phyloP scores from a whole-genome alignment of 1,140 invertebrate genomes.

The Brachionus sp. region DNA sequence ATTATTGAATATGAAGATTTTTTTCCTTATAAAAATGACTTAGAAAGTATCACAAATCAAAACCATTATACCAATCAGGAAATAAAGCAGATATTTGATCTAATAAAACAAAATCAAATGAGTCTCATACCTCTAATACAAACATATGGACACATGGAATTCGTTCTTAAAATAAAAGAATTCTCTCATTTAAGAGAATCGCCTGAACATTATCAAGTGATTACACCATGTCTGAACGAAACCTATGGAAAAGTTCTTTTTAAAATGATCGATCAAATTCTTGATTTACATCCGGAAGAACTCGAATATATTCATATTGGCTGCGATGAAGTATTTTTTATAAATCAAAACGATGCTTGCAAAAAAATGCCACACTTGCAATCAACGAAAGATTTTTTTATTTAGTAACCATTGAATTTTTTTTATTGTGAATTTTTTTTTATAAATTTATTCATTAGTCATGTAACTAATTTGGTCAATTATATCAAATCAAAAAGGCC shows the following conservation, averaged over 20 bases:
- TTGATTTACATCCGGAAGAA: constrained; percentile 1
- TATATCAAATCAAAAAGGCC: constrained; percentile 45
- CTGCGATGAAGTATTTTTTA: constrained; percentile 42
- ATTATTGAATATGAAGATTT: constrained; percentile 95
- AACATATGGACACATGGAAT: constrained; percentile 45
- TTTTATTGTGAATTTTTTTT: background rate
- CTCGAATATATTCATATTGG: constrained; percentile 44
- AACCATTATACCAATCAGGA: constrained; percentile 24
- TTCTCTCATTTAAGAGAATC: constrained; percentile 39
- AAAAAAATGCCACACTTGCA: constrained; percentile 1
- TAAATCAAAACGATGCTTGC: constrained; percentile 1
- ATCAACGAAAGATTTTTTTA: constrained; percentile 42
- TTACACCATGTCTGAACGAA: constrained; percentile 31
- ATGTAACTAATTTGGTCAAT: constrained; percentile 18
- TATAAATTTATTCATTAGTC: background rate
- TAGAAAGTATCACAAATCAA: constrained; percentile 63
- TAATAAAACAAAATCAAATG: constrained; percentile 22
- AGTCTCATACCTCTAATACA: constrained; percentile 37
- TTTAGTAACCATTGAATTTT: background rate
- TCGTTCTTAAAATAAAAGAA: constrained; percentile 43
- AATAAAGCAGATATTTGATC: constrained; percentile 19
- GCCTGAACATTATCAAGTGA: constrained; percentile 28
- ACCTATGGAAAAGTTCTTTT: constrained; percentile 15
- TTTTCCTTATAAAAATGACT: constrained; percentile 78
- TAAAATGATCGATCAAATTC: constrained; percentile 45